Conservation (phyloP, 2,888 invertebrate species). For the Sarcophaga variegata region DNA sequence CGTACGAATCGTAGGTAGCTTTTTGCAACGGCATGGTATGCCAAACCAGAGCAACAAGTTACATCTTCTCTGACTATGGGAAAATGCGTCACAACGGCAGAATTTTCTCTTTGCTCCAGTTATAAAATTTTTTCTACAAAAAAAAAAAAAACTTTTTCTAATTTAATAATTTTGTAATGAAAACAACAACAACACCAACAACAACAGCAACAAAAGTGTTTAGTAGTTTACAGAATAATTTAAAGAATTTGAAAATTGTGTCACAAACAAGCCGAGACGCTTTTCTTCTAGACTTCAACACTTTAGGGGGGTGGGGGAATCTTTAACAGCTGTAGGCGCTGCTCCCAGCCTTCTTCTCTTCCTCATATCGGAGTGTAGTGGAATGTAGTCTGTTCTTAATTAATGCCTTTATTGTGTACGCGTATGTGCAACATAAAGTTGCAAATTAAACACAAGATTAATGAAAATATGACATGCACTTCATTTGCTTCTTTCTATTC, state of each 20-base stretch:
- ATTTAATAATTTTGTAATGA: background rate
- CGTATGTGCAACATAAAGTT: background rate
- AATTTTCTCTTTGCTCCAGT: background rate
- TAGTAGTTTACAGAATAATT: background rate
- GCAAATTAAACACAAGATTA: constrained; percentile 30
- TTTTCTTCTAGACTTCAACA: constrained; percentile 22
- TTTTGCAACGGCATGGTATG: background rate
- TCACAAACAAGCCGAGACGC: constrained; percentile 10
- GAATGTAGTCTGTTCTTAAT: constrained; percentile 34
- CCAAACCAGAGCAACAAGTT: background rate
- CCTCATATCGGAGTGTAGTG: background rate
- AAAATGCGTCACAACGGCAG: background rate
- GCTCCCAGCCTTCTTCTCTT: background rate
- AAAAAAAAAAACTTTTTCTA: background rate
- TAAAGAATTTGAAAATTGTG: background rate
- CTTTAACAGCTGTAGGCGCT: too few species aligned
- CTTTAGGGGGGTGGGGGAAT: too few species aligned
- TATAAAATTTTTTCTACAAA: background rate
- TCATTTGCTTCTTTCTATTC: background rate
- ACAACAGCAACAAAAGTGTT: background rate
- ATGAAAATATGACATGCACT: constrained; percentile 51
- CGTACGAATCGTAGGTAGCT: too few species aligned
- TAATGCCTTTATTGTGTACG: constrained; percentile 15
- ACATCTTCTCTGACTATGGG: background rate
- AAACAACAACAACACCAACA: background rate